Base-by-base conservation (phyloP, 2,888 invertebrate species). In the Volucella inflata region DNA sequence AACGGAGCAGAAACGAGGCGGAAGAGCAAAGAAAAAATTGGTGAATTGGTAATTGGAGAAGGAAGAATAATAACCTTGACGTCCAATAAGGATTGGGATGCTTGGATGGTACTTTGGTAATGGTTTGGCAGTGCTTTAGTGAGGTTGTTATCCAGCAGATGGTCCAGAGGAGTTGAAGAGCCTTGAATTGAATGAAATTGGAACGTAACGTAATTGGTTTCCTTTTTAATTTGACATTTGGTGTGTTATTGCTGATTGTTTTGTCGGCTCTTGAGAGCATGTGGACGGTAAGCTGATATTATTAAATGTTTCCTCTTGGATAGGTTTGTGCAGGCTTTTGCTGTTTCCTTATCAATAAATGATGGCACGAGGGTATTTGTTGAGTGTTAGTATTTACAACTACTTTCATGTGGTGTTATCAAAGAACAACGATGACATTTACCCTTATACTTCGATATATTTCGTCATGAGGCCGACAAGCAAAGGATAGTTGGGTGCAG, bases 21-120 rank as follows among this genome's bases (percentile, higher is more conserved):
- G 36, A 12, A 14, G 60, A 50, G 6, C 3, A 14, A 12, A 12
- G 40, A 46, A 55, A 30, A 70, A 57, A 70, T 76, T 59, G 55
- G 65, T 60, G 82, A 65, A 77, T 82, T 64, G 38, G 77, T 81
- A 65, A 81, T 81, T 71, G 59, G 57, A 81, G 77, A 65, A 53
- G 77, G 51, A 67, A 53, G 65, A 77, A 82, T 46, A 67, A 77
- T 71, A 78, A 67, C 77, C 82, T 77, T 82, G 71, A 70, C 42
- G 65, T 51, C 65, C 51, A 59, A 51, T 64, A 64, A 64, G 53
- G 55, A 50, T 17, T 44, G 51, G 14, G 60, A 71, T 64, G 64
- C 30, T 30, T 30, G 4, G 30, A 30, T 30, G 30, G 30, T 30
- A 30, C 30, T 30, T 6, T 30, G 30, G 30, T 6, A 30, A 30